These are phyloP conservation scores for Boleophthalmus pectinirostris DNA, from an alignment of 2,113 vertebrate genomes.

Conservation along the genomic window DNA sequence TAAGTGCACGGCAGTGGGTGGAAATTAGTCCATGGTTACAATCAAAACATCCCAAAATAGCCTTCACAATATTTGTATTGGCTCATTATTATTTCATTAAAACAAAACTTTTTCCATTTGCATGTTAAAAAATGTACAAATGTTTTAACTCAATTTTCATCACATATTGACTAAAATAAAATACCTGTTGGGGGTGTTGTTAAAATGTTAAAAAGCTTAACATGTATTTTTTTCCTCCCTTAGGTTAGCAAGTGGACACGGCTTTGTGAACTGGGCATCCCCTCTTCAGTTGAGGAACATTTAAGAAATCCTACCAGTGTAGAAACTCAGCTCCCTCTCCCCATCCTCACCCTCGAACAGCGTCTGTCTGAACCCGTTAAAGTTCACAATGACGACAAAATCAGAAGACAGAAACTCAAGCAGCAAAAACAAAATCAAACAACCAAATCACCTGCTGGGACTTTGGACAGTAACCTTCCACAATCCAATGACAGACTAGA, in stretches of 20 bases:
- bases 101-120: too few relatives aligned
- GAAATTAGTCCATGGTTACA: too few relatives aligned
- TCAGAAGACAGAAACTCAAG: conserved; percentile 90
- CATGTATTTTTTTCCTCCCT: conserved; percentile 7
- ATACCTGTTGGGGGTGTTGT: too few relatives aligned
- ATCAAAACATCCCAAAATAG: too few relatives aligned
- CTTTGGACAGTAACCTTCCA: neutral
- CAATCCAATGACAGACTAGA: conserved; percentile 71
- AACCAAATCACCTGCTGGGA: conserved; percentile 6
- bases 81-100: too few relatives aligned
- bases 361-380: conserved; percentile 90
- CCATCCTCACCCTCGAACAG: conserved; percentile 85
- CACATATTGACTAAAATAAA: too few relatives aligned
- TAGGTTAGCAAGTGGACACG: conserved; percentile 98
- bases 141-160: too few relatives aligned
- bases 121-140: too few relatives aligned
- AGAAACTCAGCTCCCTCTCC: conserved; percentile 73
- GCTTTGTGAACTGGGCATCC: conserved; percentile 93
- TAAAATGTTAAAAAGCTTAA: neutral
- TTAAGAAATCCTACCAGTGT: conserved; percentile 66
- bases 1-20: too few relatives aligned
- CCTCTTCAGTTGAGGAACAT: conserved; percentile 85
- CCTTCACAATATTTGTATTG: too few relatives aligned
- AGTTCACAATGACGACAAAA: conserved; percentile 97
- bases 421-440: conserved; percentile 57